Evolutionary conservation across 2,797 vertebrate species (phyloP).

Genomic region (Peromyscus aztecus): DNA sequence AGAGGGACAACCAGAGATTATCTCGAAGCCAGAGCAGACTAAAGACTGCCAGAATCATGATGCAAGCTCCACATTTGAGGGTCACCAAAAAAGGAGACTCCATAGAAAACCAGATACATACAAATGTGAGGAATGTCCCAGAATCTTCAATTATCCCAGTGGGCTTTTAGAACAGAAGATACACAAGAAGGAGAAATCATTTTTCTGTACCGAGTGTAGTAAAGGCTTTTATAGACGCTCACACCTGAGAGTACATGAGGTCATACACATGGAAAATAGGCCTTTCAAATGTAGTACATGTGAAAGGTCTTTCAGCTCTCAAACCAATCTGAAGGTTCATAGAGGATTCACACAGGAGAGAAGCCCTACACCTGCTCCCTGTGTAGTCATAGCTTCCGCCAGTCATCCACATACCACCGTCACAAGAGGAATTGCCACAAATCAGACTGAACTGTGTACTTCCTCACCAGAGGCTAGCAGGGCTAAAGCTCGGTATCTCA

Average conservation of each 20-base stretch:
- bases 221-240: conserved; percentile 53
- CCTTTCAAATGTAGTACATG: conserved; percentile 35
- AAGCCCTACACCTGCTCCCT: background rate
- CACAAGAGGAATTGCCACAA: background rate
- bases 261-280: background rate
- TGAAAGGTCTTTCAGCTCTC: conserved; percentile 33
- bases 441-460: too few relatives aligned
- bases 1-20: background rate
- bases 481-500: background rate
- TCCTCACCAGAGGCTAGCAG: background rate
- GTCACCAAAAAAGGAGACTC: background rate
- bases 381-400: conserved; percentile 14
- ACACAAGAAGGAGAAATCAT: conserved; percentile 50
- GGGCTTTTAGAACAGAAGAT: background rate
- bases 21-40: too few relatives aligned
- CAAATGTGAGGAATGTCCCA: conserved; percentile 38
- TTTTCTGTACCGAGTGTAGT: conserved; percentile 1
- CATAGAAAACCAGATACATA: fast-evolving
- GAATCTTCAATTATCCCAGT: background rate
- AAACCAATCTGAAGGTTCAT: conserved; percentile 32
- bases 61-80: background rate
- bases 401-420: conserved; percentile 59
- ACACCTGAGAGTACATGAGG: conserved; percentile 11
- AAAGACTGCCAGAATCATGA: background rate
- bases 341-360: conserved; percentile 66